These are phyloP conservation scores for Netelia fuscicornis DNA, from an alignment of 2,888 invertebrate genomes.

Conservation along the genomic window DNA sequence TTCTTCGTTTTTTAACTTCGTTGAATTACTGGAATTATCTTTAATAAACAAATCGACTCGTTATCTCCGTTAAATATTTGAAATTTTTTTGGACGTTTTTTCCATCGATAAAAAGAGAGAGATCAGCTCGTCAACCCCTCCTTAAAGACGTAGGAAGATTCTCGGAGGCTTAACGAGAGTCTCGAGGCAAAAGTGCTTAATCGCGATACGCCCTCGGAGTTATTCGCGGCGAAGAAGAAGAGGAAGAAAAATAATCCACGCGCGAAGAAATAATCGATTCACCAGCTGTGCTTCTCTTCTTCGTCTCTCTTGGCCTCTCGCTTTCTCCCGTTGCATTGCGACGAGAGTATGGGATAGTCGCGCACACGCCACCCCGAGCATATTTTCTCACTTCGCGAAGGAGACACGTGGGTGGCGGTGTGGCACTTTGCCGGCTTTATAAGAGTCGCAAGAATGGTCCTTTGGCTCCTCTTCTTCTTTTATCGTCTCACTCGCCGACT, in stretches of 20 bases:
- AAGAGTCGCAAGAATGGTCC: slow-evolving; percentile 80
- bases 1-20: neutral
- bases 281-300: slow-evolving; percentile 75
- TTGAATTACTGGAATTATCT: neutral
- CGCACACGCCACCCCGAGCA: slow-evolving; percentile 69
- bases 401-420: slow-evolving; percentile 82
- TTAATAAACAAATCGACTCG: neutral
- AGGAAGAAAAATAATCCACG: slow-evolving; percentile 63
- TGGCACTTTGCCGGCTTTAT: slow-evolving; percentile 82
- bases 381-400: slow-evolving; percentile 78
- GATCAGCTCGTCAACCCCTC: slow-evolving; percentile 8
- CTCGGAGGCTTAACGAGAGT: slow-evolving; percentile 59
- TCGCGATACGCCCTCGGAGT: slow-evolving; percentile 61
- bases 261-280: slow-evolving; percentile 72
- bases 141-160: slow-evolving; percentile 45
- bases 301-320: slow-evolving; percentile 63
- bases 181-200: slow-evolving; percentile 58
- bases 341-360: slow-evolving; percentile 24
- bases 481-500: slow-evolving; percentile 65
- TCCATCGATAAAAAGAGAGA: neutral
- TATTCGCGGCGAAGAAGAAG: slow-evolving; percentile 8
- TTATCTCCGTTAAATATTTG: too few relatives aligned
- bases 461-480: slow-evolving; percentile 54
- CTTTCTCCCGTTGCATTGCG: slow-evolving; percentile 16
- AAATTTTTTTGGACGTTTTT: neutral